phyloP scores from a whole-genome alignment of 1,140 invertebrate species.

The Panonychus citri region DNA sequence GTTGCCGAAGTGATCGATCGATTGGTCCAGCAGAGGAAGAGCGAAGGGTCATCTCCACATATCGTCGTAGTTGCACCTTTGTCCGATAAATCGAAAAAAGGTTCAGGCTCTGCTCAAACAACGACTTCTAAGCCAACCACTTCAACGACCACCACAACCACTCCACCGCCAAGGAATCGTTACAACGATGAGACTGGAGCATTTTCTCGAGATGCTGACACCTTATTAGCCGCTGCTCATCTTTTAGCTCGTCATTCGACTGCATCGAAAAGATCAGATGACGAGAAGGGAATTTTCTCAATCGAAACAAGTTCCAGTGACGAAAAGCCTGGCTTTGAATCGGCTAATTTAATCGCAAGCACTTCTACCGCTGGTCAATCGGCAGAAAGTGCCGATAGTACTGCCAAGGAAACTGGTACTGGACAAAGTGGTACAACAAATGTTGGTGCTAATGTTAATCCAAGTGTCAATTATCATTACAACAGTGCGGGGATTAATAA shows the following conservation, averaged over 20 bases:
- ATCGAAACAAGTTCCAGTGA: background rate
- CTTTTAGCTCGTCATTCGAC: background rate
- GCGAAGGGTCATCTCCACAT: background rate
- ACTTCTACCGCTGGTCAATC: background rate
- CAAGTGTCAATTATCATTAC: no score
- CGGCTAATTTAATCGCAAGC: background rate
- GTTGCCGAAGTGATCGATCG: constrained; percentile 10
- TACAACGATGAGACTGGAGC: background rate
- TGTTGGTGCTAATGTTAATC: no score
- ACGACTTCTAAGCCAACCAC: background rate
- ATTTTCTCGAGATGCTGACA: background rate
- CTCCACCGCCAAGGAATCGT: background rate
- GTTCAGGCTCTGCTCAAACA: background rate
- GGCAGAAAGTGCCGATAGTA: background rate
- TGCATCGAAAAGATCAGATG: background rate
- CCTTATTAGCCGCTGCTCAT: background rate
- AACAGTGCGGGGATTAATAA: no score
- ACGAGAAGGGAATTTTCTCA: background rate
- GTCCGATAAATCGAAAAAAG: background rate
- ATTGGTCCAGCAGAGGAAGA: constrained; percentile 5
- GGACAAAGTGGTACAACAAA: no score
- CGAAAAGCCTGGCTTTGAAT: background rate
- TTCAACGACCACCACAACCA: background rate
- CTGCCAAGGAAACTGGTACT: background rate
- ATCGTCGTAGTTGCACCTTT: constrained; percentile 9